These are phyloP conservation scores for Callitettix versicolor DNA, from an alignment of 1,140 invertebrate genomes.

Conservation along the genomic window DNA sequence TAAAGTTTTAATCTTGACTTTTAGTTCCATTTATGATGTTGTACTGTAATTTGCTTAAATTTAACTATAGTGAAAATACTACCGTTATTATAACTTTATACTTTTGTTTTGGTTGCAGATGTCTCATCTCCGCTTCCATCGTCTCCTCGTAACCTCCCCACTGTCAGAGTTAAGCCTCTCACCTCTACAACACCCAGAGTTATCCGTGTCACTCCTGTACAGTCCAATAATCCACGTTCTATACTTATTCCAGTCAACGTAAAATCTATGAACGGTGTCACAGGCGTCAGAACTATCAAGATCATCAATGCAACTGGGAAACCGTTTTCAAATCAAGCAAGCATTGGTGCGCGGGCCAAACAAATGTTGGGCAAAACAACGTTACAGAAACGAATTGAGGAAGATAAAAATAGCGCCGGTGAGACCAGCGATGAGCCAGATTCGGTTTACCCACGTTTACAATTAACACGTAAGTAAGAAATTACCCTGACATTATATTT, in stretches of 20 bases:
- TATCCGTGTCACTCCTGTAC: constrained; percentile 20
- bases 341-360: constrained; percentile 12
- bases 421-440: constrained; percentile 20
- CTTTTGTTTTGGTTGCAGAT: not conserved
- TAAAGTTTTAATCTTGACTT: too few relatives aligned
- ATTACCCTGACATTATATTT: too few relatives aligned
- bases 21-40: too few relatives aligned
- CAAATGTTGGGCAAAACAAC: constrained; percentile 18
- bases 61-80: not conserved
- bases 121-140: not conserved
- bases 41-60: not conserved
- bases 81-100: too few relatives aligned
- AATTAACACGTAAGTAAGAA: constrained; percentile 23
- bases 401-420: constrained; percentile 20
- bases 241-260: constrained; percentile 56
- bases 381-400: constrained; percentile 18
- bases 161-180: constrained; percentile 16
- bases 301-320: constrained; percentile 53
- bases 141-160: constrained; percentile 8
- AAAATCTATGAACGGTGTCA: constrained; percentile 29
- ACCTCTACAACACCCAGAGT: constrained; percentile 13
- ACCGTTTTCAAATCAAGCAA: constrained; percentile 27
- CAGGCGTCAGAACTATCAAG: constrained; percentile 53
- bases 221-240: constrained; percentile 42
- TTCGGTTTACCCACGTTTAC: constrained; percentile 22